Percentiles rank a stretch among this genome's conserved stretches.
These are phyloP conservation scores for Danionella cerebrum DNA, from an alignment of 2,113 vertebrate species.

Conservation along the genomic window DNA sequence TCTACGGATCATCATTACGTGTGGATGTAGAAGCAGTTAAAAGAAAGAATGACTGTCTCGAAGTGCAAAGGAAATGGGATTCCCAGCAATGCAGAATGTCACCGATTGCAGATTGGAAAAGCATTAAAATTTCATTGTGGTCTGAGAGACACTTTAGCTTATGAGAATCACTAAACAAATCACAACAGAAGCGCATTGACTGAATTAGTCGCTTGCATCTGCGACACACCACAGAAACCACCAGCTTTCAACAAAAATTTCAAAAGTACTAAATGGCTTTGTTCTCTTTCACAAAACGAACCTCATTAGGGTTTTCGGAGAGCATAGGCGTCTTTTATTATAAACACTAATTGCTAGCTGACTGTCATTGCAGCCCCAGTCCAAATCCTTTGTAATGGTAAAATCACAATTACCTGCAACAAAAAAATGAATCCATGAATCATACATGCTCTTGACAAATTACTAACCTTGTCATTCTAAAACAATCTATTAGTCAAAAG, in stretches of 20 bases:
- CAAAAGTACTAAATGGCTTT: too few relatives aligned
- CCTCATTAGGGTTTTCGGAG: background rate
- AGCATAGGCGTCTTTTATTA: background rate
- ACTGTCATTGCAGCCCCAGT: background rate
- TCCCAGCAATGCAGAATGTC: background rate
- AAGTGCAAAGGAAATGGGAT: background rate
- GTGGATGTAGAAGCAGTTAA: slow-evolving; percentile 21
- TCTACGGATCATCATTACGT: slow-evolving; percentile 17
- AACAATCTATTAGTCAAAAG: background rate
- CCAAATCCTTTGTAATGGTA: background rate
- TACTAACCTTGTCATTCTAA: background rate
- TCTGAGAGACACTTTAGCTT: background rate
- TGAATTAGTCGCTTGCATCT: background rate
- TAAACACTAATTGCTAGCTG: background rate
- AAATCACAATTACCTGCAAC: background rate
- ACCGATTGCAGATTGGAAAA: slow-evolving; percentile 15
- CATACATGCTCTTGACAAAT: slow-evolving; percentile 19
- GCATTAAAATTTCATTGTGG: background rate
- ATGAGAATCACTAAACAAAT: background rate
- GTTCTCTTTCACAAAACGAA: background rate
- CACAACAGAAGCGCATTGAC: background rate
- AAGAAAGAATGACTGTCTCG: slow-evolving; percentile 10
- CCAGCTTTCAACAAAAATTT: too few relatives aligned
- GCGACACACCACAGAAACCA: too few relatives aligned
- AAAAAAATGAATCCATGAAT: background rate